A percentile compares a stretch with the other conserved stretches of the same genome.
These are phyloP conservation scores for Zaprionus lineosus DNA, from an alignment of 2,888 invertebrate genomes.

Conservation along the genomic window DNA sequence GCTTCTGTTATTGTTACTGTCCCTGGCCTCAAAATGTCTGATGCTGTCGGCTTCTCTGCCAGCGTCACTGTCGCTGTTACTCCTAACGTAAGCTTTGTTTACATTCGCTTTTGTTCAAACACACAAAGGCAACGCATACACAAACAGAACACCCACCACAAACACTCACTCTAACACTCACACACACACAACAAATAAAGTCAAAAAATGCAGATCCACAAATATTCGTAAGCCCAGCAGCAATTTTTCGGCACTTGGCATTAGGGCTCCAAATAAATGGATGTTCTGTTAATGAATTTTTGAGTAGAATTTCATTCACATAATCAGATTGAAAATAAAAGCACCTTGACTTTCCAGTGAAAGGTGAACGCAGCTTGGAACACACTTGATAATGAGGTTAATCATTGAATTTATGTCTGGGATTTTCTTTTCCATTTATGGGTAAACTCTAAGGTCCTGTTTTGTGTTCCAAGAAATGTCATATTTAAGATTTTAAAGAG, in stretches of 20 bases:
- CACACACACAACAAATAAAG: too few relatives aligned
- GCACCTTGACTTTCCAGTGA: not conserved
- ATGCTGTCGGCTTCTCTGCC: slow-evolving; percentile 36
- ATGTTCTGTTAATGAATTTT: not conserved
- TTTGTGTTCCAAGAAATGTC: too few relatives aligned
- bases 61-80: slow-evolving; percentile 27
- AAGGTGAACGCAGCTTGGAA: not conserved
- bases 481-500: too few relatives aligned
- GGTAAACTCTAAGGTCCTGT: too few relatives aligned
- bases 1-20: slow-evolving; percentile 49
- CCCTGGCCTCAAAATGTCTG: slow-evolving; percentile 75
- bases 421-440: too few relatives aligned
- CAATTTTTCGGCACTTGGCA: slow-evolving; percentile 38
- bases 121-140: slow-evolving; percentile 46
- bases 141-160: slow-evolving; percentile 35
- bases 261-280: not conserved
- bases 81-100: slow-evolving; percentile 61
- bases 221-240: slow-evolving; percentile 16
- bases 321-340: not conserved
- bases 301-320: not conserved
- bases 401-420: too few relatives aligned
- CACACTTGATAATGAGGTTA: not conserved
- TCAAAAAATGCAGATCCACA: not conserved
- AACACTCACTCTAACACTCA: slow-evolving; percentile 1
- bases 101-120: slow-evolving; percentile 71